These are phyloP conservation scores for Autographa gamma DNA, from an alignment of 2,888 invertebrate species.

Conservation along the genomic window DNA sequence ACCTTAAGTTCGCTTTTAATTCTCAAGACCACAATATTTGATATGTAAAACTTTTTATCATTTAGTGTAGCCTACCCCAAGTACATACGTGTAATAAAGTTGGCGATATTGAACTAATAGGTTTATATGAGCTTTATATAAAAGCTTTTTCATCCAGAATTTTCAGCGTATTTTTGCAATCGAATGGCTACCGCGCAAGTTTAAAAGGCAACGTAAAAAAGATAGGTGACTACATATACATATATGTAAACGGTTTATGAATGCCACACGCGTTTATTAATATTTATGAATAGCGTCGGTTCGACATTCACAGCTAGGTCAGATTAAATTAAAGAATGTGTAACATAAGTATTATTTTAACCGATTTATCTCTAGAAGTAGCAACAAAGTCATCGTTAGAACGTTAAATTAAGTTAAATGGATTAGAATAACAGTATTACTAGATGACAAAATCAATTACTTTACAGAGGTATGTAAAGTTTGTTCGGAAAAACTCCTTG, in stretches of 20 bases:
- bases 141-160: slow-evolving; percentile 4
- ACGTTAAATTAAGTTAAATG: too few relatives aligned
- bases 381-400: too few relatives aligned
- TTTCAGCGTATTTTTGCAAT: slow-evolving; percentile 2
- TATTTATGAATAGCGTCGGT: slow-evolving; percentile 4
- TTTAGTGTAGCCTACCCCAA: neutral
- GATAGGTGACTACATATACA: neutral
- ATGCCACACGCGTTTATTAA: slow-evolving; percentile 1
- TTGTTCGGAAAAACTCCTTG: neutral
- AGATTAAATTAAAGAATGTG: neutral
- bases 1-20: too few relatives aligned
- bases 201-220: neutral
- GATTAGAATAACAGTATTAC: too few relatives aligned
- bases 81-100: neutral
- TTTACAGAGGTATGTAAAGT: neutral
- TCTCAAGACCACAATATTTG: too few relatives aligned
- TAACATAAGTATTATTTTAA: too few relatives aligned
- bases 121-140: neutral
- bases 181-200: slow-evolving; percentile 2
- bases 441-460: neutral
- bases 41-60: too few relatives aligned
- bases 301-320: neutral
- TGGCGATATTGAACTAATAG: neutral
- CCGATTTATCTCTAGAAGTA: too few relatives aligned
- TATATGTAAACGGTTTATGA: slow-evolving; percentile 4